Conservation (phyloP, 2,113 vertebrate species). For the Perca fluviatilis region DNA sequence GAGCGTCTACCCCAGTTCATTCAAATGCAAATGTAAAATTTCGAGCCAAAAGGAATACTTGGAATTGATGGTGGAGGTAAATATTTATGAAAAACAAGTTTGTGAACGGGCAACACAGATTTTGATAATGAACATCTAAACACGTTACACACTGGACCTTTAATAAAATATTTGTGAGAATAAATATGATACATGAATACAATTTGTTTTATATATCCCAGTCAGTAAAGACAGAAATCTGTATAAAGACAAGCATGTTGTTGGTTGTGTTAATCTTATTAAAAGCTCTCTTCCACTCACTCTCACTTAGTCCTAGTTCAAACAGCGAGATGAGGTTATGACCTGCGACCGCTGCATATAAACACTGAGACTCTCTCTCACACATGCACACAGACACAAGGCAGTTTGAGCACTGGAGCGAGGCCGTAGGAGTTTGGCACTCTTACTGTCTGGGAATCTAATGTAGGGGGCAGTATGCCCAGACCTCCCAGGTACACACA, state of each 20-base stretch:
- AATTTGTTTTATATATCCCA: background rate
- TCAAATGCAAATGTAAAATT: no score
- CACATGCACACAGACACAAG: conserved; percentile 10
- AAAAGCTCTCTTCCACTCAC: conserved; percentile 45
- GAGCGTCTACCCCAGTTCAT: no score
- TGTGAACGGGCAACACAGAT: no score
- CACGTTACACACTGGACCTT: no score
- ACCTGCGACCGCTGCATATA: conserved; percentile 43
- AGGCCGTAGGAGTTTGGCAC: conserved; percentile 56
- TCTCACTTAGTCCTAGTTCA: conserved; percentile 64
- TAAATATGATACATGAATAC: background rate
- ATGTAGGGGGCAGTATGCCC: conserved; percentile 57
- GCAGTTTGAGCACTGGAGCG: conserved; percentile 14
- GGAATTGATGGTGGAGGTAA: no score
- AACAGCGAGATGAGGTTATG: conserved; percentile 71
- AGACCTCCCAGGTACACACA: conserved; percentile 66
- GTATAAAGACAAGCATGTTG: conserved; percentile 6
- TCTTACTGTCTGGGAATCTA: conserved; percentile 78
- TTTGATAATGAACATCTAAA: no score
- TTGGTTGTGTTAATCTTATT: conserved; percentile 37
- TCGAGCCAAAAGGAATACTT: no score
- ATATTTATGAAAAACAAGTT: no score
- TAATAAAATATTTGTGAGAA: background rate
- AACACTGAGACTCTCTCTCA: conserved; percentile 42
- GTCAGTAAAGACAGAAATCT: background rate